Conservation (phyloP, 2,888 invertebrate species). For the Protodeltote pygarga region DNA sequence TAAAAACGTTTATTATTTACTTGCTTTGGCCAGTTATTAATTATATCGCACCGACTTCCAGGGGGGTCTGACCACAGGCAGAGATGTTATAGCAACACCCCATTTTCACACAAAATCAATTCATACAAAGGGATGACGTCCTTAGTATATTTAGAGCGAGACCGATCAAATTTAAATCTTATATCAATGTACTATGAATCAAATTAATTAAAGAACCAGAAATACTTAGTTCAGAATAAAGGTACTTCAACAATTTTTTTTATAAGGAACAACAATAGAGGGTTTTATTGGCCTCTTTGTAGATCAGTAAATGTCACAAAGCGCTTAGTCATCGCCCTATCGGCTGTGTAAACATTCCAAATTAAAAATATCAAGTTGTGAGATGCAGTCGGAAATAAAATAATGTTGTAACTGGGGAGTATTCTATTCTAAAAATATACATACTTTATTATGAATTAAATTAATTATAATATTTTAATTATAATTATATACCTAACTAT, state of each 20-base stretch:
- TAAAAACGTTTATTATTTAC: too few relatives aligned
- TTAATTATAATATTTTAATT: too few relatives aligned
- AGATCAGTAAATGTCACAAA: constrained; percentile 78
- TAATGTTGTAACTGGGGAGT: background rate
- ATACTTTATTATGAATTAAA: background rate
- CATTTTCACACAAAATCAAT: constrained; percentile 61
- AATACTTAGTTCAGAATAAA: constrained; percentile 36
- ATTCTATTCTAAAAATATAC: background rate
- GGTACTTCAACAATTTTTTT: constrained; percentile 68
- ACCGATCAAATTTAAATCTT: constrained; percentile 43
- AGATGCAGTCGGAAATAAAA: constrained; percentile 23
- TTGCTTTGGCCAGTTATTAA: constrained; percentile 9
- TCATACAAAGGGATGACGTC: constrained; percentile 55
- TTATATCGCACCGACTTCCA: constrained; percentile 42
- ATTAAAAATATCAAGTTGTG: constrained; percentile 49
- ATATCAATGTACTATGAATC: constrained; percentile 27
- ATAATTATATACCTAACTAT: too few relatives aligned
- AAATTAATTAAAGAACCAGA: constrained; percentile 15
- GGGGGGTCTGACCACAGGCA: constrained; percentile 67
- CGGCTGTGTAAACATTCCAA: constrained; percentile 77
- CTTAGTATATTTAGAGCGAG: constrained; percentile 10
- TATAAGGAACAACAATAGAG: constrained; percentile 72
- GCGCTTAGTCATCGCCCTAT: constrained; percentile 72
- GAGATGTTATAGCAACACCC: constrained; percentile 60
- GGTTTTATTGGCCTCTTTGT: constrained; percentile 82